Evolutionary conservation across 2,888 invertebrate species (phyloP).

Genomic region (Seira musarum): DNA sequence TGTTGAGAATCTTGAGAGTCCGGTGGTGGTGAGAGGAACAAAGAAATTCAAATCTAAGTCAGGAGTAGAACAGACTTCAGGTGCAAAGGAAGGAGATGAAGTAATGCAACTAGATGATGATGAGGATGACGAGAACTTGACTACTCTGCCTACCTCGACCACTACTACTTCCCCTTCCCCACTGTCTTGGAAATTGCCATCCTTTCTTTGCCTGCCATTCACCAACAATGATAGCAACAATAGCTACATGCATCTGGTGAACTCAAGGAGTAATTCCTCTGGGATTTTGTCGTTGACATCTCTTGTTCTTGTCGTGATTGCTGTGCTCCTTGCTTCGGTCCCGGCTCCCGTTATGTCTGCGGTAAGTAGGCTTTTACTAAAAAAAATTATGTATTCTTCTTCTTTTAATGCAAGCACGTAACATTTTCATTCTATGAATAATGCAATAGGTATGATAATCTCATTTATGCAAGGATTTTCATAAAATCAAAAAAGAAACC

Average conservation of each 20-base stretch:
- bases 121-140: constrained; percentile 25
- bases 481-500: background rate
- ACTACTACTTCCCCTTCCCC: constrained; percentile 34
- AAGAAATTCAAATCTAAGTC: constrained; percentile 52
- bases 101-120: constrained; percentile 3
- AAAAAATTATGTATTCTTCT: constrained; percentile 1
- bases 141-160: constrained; percentile 27
- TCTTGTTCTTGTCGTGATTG: constrained; percentile 38
- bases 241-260: constrained; percentile 45
- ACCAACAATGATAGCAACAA: constrained; percentile 46
- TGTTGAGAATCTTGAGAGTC: constrained; percentile 16
- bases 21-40: constrained; percentile 22
- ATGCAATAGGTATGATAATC: background rate
- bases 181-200: constrained; percentile 57
- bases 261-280: constrained; percentile 39
- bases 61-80: constrained; percentile 43
- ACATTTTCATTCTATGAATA: background rate
- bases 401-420: background rate
- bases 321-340: constrained; percentile 47
- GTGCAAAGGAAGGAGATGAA: background rate
- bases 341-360: constrained; percentile 61
- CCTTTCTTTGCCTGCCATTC: constrained; percentile 56
- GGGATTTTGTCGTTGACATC: constrained; percentile 46
- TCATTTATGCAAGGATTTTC: background rate
- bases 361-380: constrained; percentile 48